Evolutionary conservation across 2,888 invertebrate genomes (phyloP).

Genomic region (Apamea epomidion): DNA sequence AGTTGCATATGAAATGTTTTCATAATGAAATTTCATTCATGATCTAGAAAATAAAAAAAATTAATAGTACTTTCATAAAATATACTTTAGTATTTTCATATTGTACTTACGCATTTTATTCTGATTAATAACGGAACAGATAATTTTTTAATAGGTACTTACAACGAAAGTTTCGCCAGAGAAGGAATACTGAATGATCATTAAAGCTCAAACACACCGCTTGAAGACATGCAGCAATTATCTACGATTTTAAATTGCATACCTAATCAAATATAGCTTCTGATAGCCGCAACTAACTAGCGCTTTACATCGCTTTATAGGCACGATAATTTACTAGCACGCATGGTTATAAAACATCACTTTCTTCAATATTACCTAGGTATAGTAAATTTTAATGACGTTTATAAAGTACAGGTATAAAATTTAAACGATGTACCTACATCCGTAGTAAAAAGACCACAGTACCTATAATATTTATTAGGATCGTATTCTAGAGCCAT

Average conservation of each 20-base stretch:
- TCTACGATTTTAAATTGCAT: conserved; percentile 44
- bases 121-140: neutral
- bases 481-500: conserved; percentile 25
- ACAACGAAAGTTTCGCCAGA: neutral
- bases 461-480: conserved; percentile 44
- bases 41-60: too few species aligned
- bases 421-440: conserved; percentile 48
- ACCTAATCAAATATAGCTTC: conserved; percentile 53
- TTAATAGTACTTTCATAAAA: too few species aligned
- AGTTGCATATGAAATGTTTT: too few species aligned
- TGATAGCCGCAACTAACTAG: conserved; percentile 60
- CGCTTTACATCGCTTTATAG: conserved; percentile 52
- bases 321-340: conserved; percentile 57
- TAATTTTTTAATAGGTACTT: neutral
- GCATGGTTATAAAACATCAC: conserved; percentile 53
- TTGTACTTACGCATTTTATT: neutral
- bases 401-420: conserved; percentile 59
- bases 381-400: conserved; percentile 58
- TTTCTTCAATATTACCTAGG: conserved; percentile 53
- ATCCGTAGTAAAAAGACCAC: conserved; percentile 38
- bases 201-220: conserved; percentile 30
- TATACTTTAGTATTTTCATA: neutral
- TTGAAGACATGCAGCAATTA: conserved; percentile 22
- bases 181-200: neutral
- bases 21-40: too few species aligned